These are phyloP conservation scores for Rhadinocentrus ornatus DNA, from an alignment of 2,797 vertebrate species.

Conservation along the genomic window DNA sequence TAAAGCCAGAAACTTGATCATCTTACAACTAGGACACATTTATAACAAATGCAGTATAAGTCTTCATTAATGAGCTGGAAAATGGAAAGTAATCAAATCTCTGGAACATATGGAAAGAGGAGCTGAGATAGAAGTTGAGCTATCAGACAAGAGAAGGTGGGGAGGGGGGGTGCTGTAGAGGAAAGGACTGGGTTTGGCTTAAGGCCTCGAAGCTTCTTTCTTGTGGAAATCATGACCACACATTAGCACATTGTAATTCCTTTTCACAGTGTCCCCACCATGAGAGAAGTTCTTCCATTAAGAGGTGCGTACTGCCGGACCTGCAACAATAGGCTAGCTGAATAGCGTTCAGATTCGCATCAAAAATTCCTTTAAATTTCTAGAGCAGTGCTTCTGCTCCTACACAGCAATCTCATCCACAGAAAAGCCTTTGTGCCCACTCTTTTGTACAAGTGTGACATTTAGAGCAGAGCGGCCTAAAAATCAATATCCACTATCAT, in stretches of 20 bases:
- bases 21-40: conserved; percentile 76
- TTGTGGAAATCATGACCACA: conserved; percentile 50
- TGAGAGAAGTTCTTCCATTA: conserved; percentile 53
- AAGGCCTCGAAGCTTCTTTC: conserved; percentile 27
- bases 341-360: conserved; percentile 47
- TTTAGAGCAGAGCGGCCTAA: conserved; percentile 64
- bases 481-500: conserved; percentile 78
- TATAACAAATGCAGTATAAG: conserved; percentile 74
- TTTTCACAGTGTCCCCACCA: conserved; percentile 28
- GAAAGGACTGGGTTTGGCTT: conserved; percentile 20
- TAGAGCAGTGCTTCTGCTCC: conserved; percentile 31
- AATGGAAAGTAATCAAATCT: conserved; percentile 81
- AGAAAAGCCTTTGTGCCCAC: conserved; percentile 66
- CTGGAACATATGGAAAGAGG: conserved; percentile 71
- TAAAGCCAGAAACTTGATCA: conserved; percentile 75
- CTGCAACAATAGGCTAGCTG: conserved; percentile 54
- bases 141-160: conserved; percentile 27
- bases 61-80: conserved; percentile 83
- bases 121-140: conserved; percentile 59
- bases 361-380: conserved; percentile 53
- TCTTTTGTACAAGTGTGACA: conserved; percentile 61
- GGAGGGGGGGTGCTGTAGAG: not conserved
- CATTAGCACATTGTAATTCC: conserved; percentile 49
- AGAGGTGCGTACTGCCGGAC: conserved; percentile 11
- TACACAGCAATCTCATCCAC: conserved; percentile 48